phyloP scores from a whole-genome alignment of 1,140 invertebrate species.

The Brachionus koreanus region DNA sequence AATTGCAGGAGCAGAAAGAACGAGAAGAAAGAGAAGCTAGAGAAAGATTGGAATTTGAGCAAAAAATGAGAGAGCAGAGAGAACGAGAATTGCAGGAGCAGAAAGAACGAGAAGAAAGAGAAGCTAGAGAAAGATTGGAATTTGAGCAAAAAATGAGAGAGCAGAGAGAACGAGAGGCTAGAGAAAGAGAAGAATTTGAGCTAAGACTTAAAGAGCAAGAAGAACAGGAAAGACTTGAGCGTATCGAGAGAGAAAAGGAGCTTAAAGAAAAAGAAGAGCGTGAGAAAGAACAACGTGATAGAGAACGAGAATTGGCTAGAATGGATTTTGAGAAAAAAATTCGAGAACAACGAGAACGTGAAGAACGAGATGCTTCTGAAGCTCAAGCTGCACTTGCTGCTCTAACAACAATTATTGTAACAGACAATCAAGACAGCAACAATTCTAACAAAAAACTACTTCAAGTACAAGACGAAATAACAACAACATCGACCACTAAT shows the following conservation, averaged over 20 bases:
- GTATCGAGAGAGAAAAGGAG: conserved; percentile 4
- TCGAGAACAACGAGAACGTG: neutral
- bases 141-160: neutral
- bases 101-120: neutral
- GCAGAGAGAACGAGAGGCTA: neutral
- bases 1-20: neutral
- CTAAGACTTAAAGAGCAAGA: neutral
- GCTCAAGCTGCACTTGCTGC: neutral
- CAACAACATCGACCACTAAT: neutral
- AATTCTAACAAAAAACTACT: neutral
- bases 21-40: neutral
- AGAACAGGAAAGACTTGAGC: neutral
- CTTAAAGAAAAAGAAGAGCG: neutral
- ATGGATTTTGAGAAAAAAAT: neutral
- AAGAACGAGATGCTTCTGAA: neutral
- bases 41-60: neutral
- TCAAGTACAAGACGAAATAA: neutral
- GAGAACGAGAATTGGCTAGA: neutral
- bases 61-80: neutral
- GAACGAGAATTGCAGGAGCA: neutral
- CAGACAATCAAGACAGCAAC: neutral
- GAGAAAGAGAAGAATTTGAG: neutral
- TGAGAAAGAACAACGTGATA: neutral
- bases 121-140: neutral
- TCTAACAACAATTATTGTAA: neutral